These are phyloP conservation scores for Patella caerulea DNA, from an alignment of 2,888 invertebrate genomes.

Conservation along the genomic window DNA sequence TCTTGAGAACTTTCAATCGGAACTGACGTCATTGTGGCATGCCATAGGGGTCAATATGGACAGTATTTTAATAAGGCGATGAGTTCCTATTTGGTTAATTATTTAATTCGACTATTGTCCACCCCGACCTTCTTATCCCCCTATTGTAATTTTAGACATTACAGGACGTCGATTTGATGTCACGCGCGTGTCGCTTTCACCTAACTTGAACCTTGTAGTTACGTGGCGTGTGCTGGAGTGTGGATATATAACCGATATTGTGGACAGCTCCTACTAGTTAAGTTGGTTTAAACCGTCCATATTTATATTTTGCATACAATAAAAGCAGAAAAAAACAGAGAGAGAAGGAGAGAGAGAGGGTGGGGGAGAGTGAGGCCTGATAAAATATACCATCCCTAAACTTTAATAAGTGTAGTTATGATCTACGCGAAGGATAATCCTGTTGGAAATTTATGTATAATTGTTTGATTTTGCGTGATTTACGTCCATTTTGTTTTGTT, in stretches of 20 bases:
- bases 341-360: no score
- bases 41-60: neutral
- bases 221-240: neutral
- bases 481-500: no score
- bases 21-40: slow-evolving; percentile 8
- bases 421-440: no score
- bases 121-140: neutral
- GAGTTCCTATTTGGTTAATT: slow-evolving; percentile 7
- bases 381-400: no score
- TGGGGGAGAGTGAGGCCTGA: no score
- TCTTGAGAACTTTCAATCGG: neutral
- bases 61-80: neutral
- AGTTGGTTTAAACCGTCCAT: no score
- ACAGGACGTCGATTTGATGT: neutral
- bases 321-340: no score
- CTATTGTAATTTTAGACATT: slow-evolving; percentile 1
- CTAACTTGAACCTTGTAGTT: neutral
- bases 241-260: neutral
- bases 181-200: slow-evolving; percentile 7
- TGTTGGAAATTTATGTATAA: no score
- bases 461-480: no score
- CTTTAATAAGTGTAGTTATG: no score
- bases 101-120: neutral
- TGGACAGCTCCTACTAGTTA: no score
- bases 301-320: no score